Percentiles rank a stretch among this genome's conserved stretches.
Evolutionary conservation across 2,797 vertebrate genomes (phyloP).

Genomic region (Micrastur ruficollis): DNA sequence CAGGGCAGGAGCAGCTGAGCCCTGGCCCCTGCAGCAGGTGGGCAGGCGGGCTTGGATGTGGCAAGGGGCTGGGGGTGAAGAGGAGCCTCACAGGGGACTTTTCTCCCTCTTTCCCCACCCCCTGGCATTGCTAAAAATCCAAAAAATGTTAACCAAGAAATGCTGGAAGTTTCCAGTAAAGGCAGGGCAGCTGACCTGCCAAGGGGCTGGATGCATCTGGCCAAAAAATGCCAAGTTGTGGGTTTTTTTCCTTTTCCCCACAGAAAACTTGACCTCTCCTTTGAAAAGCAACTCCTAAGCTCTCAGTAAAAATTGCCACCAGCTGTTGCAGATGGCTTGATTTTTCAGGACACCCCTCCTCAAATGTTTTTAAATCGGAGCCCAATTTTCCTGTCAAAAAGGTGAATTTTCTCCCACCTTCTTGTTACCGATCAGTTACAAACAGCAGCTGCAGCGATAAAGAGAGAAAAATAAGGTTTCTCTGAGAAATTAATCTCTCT

Average conservation of each 20-base stretch:
- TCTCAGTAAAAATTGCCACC: background rate
- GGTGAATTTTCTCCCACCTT: background rate
- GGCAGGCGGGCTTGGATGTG: background rate
- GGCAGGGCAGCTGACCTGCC: background rate
- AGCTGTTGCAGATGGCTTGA: background rate
- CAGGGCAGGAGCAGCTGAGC: background rate
- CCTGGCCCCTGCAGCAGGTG: accelerated
- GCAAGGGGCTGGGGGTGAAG: accelerated
- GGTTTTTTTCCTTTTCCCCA: background rate
- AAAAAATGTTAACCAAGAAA: background rate
- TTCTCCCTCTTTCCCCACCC: background rate
- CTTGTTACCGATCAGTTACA: background rate
- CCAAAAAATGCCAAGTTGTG: background rate
- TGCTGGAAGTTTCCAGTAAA: background rate
- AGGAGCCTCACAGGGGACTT: accelerated
- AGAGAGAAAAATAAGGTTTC: background rate
- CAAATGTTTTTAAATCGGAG: background rate
- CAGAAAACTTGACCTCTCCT: background rate
- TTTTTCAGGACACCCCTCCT: background rate
- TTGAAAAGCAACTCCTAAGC: background rate
- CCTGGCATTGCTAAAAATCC: background rate
- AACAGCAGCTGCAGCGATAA: background rate
- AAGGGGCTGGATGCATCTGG: accelerated
- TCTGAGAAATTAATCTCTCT: background rate
- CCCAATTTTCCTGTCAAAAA: background rate